Evolutionary conservation across 2,113 vertebrate genomes (phyloP).

Genomic region (Xiphias gladius): DNA sequence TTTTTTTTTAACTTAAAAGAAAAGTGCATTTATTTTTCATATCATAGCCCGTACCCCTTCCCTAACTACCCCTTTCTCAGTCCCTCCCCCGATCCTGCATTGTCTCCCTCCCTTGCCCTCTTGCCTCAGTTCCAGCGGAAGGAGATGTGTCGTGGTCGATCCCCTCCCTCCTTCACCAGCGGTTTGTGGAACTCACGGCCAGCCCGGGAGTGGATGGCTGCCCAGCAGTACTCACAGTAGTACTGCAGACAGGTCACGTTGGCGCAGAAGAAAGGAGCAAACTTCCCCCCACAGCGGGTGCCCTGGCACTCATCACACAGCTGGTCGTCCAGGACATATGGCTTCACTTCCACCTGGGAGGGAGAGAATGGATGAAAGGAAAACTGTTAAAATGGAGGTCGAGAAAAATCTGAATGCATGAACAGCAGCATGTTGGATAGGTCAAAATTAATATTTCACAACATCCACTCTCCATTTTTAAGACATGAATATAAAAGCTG

Average conservation of each 20-base stretch:
- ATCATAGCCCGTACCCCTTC: constrained; percentile 81
- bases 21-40: constrained; percentile 97
- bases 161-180: constrained; percentile 99
- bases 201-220: constrained; percentile 98
- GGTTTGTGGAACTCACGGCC: constrained; percentile 99
- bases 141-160: constrained; percentile 99
- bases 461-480: constrained; percentile 13
- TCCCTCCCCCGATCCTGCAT: constrained; percentile 58
- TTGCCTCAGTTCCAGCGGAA: constrained; percentile 98
- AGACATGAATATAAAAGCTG: background rate
- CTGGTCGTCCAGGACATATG: constrained; percentile 99
- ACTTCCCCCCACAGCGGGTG: constrained; percentile 98
- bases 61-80: constrained; percentile 73
- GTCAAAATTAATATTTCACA: constrained; percentile 38
- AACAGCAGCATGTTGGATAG: background rate
- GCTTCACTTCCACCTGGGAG: constrained; percentile 99
- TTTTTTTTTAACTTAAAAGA: constrained; percentile 89
- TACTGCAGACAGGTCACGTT: constrained; percentile 99
- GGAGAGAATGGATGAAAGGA: constrained; percentile 16
- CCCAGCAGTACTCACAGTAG: constrained; percentile 99
- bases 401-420: background rate
- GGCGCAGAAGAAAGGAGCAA: constrained; percentile 99
- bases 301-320: constrained; percentile 99
- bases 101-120: constrained; percentile 61
- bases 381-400: background rate